Base-by-base conservation (phyloP, 2,113 vertebrate genomes). In the Rhabdomys dilectus region DNA sequence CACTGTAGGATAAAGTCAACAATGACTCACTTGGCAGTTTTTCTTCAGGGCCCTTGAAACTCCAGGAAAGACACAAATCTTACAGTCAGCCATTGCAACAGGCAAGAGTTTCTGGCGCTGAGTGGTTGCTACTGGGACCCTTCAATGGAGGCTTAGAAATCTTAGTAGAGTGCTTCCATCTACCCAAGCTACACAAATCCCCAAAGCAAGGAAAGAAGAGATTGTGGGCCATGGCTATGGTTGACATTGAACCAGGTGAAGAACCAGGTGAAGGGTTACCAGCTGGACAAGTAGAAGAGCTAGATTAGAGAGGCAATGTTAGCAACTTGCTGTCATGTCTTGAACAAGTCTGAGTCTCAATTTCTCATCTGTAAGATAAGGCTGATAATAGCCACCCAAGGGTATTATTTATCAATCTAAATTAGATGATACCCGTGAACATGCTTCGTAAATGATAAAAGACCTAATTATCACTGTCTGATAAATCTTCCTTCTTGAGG, bases 351-450 rank as follows among this genome's bases (percentile, higher is more conserved):
- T 29, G 26, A 62, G 42, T 87, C 16, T 93, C 48, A 48, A 42
- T 84, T 87, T 93, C 64, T 95, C 48, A 85, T 84, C 56, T 88
- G 42, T 64, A 73, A 88, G 22, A 91, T 77, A 81, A 70, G 68
- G 42, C 64, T 89, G 68, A 58, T 22, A 48, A 68, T 4, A 68
- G 4, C 24, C 60, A 60, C 7, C 5, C 56, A 1, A 34, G 31
- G 82, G 53, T 72, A 39, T 62, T 88, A 53, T 84, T 75, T 82
- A 19, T 93, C 60, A 97, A 77, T 4, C 76, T 66, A 96, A 89
- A 84, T 72, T 45, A 92, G 58, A 76, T 56, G 53, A 36, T 90
- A 26, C 62, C 77, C 0, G 3, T 39, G 68, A 66, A 66, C 26
- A 2, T 80, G 51, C 45, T 93, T 73, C 13, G n/a, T 82, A 85